phyloP scores from a whole-genome alignment of 2,113 vertebrate genomes.

The Antechinus flavipes region DNA sequence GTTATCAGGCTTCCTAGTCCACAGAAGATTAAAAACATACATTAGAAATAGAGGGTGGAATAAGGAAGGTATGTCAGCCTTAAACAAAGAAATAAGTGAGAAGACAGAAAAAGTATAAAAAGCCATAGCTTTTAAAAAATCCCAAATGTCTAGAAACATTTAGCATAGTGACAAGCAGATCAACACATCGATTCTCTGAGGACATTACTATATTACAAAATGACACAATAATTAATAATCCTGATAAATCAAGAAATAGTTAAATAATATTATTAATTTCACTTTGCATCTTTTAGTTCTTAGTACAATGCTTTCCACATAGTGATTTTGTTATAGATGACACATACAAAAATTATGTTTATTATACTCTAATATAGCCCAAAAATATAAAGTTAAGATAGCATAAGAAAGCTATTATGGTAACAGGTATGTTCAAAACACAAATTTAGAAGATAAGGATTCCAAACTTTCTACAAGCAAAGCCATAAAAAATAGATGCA shows the following conservation, averaged over 20 bases:
- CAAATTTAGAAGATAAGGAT: not conserved
- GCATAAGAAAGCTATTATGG: not conserved
- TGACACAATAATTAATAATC: not conserved
- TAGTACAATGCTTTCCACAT: too few species aligned
- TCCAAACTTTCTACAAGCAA: not conserved
- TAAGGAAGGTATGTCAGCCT: not conserved
- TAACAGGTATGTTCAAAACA: not conserved
- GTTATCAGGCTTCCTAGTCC: conserved; percentile 9
- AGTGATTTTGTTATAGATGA: too few species aligned
- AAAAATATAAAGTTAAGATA: not conserved
- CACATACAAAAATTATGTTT: not conserved
- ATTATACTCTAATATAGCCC: not conserved
- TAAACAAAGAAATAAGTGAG: not conserved
- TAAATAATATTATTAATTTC: not conserved
- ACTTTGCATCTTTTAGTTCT: too few species aligned
- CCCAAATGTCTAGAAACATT: not conserved
- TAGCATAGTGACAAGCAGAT: not conserved
- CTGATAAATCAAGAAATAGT: not conserved
- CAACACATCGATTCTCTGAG: not conserved
- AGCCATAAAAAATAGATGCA: not conserved
- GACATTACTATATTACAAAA: not conserved
- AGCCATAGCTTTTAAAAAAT: not conserved
- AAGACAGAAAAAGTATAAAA: not conserved
- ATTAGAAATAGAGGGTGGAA: not conserved
- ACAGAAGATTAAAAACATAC: conserved; percentile 41